These are phyloP conservation scores for Chrysogorgia sp. DNA, from an alignment of 92 coral and sea anemone species.

Conservation along the genomic window DNA sequence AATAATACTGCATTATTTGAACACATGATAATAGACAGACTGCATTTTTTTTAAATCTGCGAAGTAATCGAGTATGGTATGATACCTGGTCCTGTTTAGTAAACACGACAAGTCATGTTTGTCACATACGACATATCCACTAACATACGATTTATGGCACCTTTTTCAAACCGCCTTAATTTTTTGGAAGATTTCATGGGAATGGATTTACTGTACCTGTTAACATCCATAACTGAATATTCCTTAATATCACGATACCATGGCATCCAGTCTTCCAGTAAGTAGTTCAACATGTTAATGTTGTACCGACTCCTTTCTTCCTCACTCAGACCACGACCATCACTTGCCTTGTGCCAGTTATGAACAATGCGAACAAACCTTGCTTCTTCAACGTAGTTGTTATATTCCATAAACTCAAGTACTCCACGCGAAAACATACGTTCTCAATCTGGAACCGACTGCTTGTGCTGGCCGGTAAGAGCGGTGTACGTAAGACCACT, in stretches of 20 bases:
- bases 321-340: constrained; percentile 65
- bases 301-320: constrained; percentile 46
- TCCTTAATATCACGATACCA: constrained; percentile 24
- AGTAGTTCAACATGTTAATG: constrained; percentile 45
- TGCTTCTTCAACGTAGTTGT: constrained; percentile 36
- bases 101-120: no score
- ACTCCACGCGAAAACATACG: constrained; percentile 54
- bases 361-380: constrained; percentile 13
- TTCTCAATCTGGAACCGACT: constrained; percentile 62
- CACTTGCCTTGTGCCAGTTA: constrained; percentile 70
- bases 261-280: constrained; percentile 55
- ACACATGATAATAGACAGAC: no score
- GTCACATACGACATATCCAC: no score
- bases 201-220: not conserved
- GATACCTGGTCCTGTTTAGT: no score
- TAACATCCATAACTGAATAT: constrained; percentile 29
- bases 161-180: no score
- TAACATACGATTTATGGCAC: no score
- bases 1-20: no score
- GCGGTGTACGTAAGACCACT: constrained; percentile 70
- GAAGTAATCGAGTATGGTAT: no score
- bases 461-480: constrained; percentile 68
- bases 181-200: not conserved
- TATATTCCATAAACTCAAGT: constrained; percentile 25
- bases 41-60: no score